phyloP scores from a whole-genome alignment of 2,888 invertebrate species.

The Stegana nigrithorax region DNA sequence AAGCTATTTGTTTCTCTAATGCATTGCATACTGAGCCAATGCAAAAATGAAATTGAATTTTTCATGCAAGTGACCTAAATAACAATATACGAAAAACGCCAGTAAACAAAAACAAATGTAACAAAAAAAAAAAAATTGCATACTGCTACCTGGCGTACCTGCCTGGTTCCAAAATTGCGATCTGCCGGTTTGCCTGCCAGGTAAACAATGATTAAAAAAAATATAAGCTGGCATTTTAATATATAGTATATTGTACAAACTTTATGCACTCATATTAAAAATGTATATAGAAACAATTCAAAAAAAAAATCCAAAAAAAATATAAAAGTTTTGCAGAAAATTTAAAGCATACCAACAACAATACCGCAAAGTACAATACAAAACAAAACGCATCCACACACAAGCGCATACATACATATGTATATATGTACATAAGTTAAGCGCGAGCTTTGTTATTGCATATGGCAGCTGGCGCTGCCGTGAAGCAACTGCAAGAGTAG shows the following conservation, averaged over 20 bases:
- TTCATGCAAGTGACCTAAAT: slow-evolving; percentile 24
- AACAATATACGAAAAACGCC: background rate
- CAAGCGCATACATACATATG: background rate
- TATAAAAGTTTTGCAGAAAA: too few species aligned
- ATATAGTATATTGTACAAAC: too few species aligned
- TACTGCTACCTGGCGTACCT: too few species aligned
- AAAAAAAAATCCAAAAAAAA: background rate
- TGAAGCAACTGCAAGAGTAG: background rate
- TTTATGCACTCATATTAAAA: background rate
- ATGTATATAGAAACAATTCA: too few species aligned
- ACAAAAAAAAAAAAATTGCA: background rate
- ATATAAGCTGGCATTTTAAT: too few species aligned
- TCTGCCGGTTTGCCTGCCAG: too few species aligned
- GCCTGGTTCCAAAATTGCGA: too few species aligned
- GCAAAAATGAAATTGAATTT: slow-evolving; percentile 30
- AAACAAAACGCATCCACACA: background rate
- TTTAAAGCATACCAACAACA: background rate
- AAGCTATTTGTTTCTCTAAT: slow-evolving; percentile 22
- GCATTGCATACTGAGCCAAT: slow-evolving; percentile 38
- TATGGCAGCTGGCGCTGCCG: too few species aligned
- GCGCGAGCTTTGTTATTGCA: background rate
- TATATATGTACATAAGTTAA: background rate
- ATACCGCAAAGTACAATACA: background rate
- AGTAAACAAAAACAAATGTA: background rate
- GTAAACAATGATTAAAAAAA: background rate